Conservation (phyloP, 2,888 invertebrate species). For the Tiphia femorata region DNA sequence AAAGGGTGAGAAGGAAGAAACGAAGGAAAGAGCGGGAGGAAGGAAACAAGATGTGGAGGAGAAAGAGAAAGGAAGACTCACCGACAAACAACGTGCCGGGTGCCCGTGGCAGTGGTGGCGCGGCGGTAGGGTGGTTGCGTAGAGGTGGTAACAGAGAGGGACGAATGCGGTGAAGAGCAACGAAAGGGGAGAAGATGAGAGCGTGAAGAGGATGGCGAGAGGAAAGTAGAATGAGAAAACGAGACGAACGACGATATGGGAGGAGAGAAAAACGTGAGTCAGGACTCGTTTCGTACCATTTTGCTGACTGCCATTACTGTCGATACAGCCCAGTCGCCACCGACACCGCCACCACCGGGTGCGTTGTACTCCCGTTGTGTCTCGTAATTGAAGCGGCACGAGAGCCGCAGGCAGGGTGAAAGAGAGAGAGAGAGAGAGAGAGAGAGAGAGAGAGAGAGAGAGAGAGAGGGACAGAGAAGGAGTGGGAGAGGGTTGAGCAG, state of each 20-base stretch:
- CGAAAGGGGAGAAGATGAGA: constrained; percentile 2
- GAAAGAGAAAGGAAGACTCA: too few species aligned
- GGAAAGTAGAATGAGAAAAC: background rate
- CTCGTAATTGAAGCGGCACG: constrained; percentile 44
- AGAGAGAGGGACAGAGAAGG: background rate
- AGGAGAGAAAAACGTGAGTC: constrained; percentile 29
- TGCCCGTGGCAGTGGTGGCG: too few species aligned
- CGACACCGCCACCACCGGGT: constrained; percentile 12
- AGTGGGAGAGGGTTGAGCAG: too few species aligned
- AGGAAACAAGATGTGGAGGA: too few species aligned
- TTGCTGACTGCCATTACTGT: background rate
- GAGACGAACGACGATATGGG: background rate
- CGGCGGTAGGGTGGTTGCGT: background rate
- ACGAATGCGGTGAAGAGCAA: constrained; percentile 1
- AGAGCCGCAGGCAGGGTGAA: constrained; percentile 6
- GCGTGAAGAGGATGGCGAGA: constrained; percentile 9
- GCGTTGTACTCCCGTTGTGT: constrained; percentile 28
- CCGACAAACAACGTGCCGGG: too few species aligned
- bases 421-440: background rate
- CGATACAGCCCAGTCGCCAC: background rate
- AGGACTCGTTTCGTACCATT: constrained; percentile 24
- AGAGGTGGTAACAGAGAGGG: background rate
- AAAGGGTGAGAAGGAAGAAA: too few species aligned
- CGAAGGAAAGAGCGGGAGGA: too few species aligned
- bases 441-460: background rate